These are phyloP conservation scores for Zaprionus africanus DNA, from an alignment of 1,140 invertebrate genomes.

Conservation along the genomic window DNA sequence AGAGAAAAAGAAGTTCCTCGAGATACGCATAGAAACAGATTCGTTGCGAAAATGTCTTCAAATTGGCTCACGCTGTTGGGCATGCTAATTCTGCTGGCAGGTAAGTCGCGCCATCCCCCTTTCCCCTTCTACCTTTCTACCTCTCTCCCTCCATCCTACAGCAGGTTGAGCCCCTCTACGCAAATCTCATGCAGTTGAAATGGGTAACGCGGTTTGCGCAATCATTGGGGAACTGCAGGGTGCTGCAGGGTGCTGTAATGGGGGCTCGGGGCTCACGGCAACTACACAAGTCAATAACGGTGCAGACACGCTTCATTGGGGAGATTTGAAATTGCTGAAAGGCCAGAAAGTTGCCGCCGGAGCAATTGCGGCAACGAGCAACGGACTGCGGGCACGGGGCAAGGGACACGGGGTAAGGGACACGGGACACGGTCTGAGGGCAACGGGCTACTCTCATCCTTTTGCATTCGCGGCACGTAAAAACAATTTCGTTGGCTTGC, in stretches of 20 bases:
- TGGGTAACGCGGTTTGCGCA: conserved; percentile 13
- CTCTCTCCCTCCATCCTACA: background rate
- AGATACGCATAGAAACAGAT: background rate
- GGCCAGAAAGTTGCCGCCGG: conserved; percentile 26
- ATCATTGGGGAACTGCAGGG: background rate
- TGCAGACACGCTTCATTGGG: conserved; percentile 15
- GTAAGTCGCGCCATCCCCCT: conserved; percentile 30
- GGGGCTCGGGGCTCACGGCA: background rate
- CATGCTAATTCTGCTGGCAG: conserved; percentile 46
- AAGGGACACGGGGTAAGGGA: background rate
- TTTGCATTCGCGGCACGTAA: conserved; percentile 66
- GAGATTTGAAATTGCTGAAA: conserved; percentile 19
- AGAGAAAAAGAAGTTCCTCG: background rate
- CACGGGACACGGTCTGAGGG: background rate
- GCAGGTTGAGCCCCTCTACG: background rate
- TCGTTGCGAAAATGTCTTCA: conserved; percentile 49
- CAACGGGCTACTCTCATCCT: background rate
- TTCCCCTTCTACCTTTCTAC: no score
- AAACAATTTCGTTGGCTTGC: conserved; percentile 61
- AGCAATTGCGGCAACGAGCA: background rate
- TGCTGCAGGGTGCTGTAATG: background rate
- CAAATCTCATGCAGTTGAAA: conserved; percentile 18
- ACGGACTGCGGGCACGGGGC: background rate
- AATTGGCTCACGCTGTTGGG: conserved; percentile 49
- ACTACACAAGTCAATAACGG: conserved; percentile 21